Evolutionary conservation across 2,113 vertebrate genomes (phyloP), one percentile per base, ranked within the genome.

Genomic region (Gallinago jamesoni): DNA sequence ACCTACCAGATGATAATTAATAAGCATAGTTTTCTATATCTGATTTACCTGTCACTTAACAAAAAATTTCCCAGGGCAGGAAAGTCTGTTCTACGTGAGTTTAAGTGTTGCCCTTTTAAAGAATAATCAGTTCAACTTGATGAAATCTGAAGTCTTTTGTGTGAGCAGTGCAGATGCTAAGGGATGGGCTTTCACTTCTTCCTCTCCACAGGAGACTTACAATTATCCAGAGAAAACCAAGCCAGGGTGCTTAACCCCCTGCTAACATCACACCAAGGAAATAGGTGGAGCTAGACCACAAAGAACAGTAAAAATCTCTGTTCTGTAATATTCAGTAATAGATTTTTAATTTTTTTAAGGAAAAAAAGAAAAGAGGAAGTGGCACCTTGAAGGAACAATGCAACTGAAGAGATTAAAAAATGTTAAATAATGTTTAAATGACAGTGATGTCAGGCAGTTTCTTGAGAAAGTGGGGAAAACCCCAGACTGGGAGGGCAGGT

Each of bases 1-100:
- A 84, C 7, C 8, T 89, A 78, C 8, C 48, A 75, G 48, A n/a
- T 25, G 45, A 75, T 76, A 87, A 94, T 94, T 91, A 87, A 88
- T 80, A 41, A 83, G 5, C 6, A 11, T 43, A 57, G 25, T 28
- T 90, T 73, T 28, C 45, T 62, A 35, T 70, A 14, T 50, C 48
- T 64, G 77, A 64, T 79, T 78, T 50, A 35, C 39, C 69, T 93
- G 62, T 37, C 68, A 70, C 0, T 0, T 33, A 10, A 15, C 52
- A 53, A 48, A 50, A 60, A 35, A 60, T 76, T 64, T 52, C 74
- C 43, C 69, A 50, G 60, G 77, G 48, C 10, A 67, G 52, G 47
- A 68, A 75, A 43, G 60, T 64, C 22, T 77, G 23, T 56, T 81
- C 47, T 33, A 6, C 21, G 43, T 52, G 55, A 89, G 12, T 47